Evolutionary conservation across 92 coral and sea anemone genomes (phyloP), one percentile per base, ranked within the genome.

Genomic region (Metridium senile): DNA sequence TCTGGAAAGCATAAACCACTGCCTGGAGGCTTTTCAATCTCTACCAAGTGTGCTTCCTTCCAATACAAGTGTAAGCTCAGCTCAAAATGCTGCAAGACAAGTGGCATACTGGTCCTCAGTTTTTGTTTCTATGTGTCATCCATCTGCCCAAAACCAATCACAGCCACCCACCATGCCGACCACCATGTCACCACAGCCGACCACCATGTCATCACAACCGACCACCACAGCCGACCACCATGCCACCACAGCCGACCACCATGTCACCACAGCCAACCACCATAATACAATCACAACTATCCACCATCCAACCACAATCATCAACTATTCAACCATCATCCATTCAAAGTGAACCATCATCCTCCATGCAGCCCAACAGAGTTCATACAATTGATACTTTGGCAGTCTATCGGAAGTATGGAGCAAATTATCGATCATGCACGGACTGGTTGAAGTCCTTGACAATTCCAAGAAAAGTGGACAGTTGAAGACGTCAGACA

Each of bases 1-100:
- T 54, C 61, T 54, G 23, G 61, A 54, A 22, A 54, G 61, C 61
- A 54, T 54, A 54, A 54, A 54, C 23, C 3, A 10, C 13, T 22
- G 61, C 4, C 23, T 54, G 23, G 61, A 17, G 29, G 68, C 79
- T 54, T 74, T 74, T 58, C 68, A 74, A 54, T 27, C 70, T 17
- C 43, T 45, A 58, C 69, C 68, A 16, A 51, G 33, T 19, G 65
- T 34, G 43, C 65, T 58, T 2, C 81, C 81, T 33, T 34, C 56
- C 46, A 75, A 31, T 23, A n/a, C n/a, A n/a, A 58, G 59, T 8
- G 29, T 33, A 21, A 32, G 72, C 31, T 75, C 64, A 62, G 81
- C 81, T 9, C 58, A 61, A 57, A 75, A 63, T 75, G 81, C 81
- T 62, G 72, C 81, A 67, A 33, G 64, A n/a, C 81, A 75, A 62